Percentiles rank a stretch among this genome's conserved stretches.
Conservation (phyloP, 2,888 invertebrate genomes). For the Hymenopus coronatus region DNA sequence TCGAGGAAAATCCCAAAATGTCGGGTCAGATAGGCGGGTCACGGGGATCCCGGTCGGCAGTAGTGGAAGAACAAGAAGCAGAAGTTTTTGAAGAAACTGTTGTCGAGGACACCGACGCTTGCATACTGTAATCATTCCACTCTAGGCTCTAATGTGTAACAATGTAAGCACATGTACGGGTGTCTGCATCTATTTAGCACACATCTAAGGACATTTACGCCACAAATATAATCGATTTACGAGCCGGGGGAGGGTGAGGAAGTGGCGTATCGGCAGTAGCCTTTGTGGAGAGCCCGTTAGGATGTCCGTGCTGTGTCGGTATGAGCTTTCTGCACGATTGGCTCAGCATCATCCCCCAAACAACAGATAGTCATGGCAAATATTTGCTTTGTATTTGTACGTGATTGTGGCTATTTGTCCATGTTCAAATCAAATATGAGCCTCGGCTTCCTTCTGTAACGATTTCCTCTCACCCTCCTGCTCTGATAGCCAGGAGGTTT, state of each 20-base stretch:
- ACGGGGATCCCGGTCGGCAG: no score
- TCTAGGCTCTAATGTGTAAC: no score
- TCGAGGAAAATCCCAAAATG: no score
- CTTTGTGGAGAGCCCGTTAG: not conserved
- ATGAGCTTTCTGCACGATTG: not conserved
- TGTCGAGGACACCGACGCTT: no score
- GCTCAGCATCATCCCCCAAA: not conserved
- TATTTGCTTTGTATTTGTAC: slow-evolving; percentile 11
- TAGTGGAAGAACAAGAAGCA: no score
- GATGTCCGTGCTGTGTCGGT: not conserved
- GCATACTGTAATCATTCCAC: no score
- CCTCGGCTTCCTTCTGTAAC: not conserved
- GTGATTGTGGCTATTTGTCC: not conserved
- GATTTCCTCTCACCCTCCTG: not conserved
- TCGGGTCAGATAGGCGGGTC: no score
- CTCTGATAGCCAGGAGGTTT: not conserved
- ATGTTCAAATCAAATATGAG: not conserved
- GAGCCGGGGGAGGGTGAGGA: not conserved
- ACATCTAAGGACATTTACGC: not conserved
- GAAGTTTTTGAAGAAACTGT: no score
- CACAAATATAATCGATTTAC: not conserved
- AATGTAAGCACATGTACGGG: no score
- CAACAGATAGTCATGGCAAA: not conserved
- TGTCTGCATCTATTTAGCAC: not conserved
- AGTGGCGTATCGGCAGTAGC: not conserved